Evolutionary conservation across 1,140 invertebrate genomes (phyloP).

Genomic region (Ctenoplectra terminalis): DNA sequence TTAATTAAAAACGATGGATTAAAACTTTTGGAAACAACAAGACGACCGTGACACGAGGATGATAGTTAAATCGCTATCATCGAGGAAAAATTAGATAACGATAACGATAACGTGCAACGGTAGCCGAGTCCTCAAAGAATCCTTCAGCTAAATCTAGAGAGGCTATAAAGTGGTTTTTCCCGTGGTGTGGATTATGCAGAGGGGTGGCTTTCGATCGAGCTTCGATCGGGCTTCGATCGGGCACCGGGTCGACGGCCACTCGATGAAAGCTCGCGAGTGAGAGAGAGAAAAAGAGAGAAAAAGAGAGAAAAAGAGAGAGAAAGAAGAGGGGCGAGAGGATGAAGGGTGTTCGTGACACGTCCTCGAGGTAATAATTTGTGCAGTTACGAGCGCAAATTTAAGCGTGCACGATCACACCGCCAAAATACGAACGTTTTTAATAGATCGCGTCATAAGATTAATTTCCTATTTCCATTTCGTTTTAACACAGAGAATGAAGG

Average conservation of each 20-base stretch:
- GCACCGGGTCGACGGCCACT: conserved; percentile 2
- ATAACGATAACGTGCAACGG: conserved; percentile 20
- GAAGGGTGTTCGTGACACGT: conserved; percentile 48
- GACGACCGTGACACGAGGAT: background rate
- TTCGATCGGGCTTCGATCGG: conserved; percentile 23
- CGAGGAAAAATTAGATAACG: background rate
- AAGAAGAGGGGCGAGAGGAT: background rate
- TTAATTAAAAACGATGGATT: too few species aligned
- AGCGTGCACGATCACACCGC: background rate
- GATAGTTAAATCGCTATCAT: background rate
- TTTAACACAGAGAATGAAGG: background rate
- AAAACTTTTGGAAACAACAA: background rate
- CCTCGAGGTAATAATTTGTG: conserved; percentile 52
- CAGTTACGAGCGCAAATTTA: background rate
- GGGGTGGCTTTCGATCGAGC: conserved; percentile 14
- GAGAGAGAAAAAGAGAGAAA: background rate
- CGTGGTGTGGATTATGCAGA: background rate
- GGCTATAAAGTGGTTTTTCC: conserved; percentile 41
- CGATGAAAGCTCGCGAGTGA: background rate
- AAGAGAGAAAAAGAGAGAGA: background rate
- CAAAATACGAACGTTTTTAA: background rate
- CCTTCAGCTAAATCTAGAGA: conserved; percentile 35
- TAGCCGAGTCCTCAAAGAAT: conserved; percentile 2
- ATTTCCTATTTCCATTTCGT: background rate
- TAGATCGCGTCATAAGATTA: too few species aligned